Percentiles rank a stretch among this genome's conserved stretches.
Conservation (phyloP, 1,140 invertebrate genomes). For the Drosophila pallidifrons region DNA sequence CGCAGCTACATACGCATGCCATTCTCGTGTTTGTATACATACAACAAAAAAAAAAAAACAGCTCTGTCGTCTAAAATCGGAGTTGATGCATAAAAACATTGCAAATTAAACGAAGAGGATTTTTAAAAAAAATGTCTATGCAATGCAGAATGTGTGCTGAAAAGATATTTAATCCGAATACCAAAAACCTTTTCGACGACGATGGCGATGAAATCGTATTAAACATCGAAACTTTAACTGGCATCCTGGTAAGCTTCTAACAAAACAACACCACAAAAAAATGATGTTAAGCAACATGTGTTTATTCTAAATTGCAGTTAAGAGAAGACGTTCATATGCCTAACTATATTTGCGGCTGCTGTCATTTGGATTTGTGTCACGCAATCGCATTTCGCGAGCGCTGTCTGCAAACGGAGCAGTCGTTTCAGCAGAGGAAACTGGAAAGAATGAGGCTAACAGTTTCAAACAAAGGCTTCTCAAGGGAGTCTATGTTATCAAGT, state of each 20-base stretch:
- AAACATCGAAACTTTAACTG: conserved; percentile 38
- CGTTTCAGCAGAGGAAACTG: not conserved
- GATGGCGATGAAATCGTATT: conserved; percentile 16
- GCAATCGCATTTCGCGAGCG: conserved; percentile 43
- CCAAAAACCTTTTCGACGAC: conserved; percentile 41
- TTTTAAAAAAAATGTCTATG: conserved; percentile 21
- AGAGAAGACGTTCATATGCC: conserved; percentile 29
- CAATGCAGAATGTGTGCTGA: conserved; percentile 37
- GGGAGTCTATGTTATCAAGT: not conserved
- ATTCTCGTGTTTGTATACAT: conserved; percentile 16
- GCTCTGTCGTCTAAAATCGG: conserved; percentile 11
- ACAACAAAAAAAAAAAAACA: conserved; percentile 29
- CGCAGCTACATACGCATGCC: not conserved
- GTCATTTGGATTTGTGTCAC: conserved; percentile 41
- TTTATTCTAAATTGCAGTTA: conserved; percentile 39
- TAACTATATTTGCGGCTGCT: conserved; percentile 51
- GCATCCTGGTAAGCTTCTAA: conserved; percentile 33
- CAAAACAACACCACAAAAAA: not conserved
- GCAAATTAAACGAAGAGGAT: no score
- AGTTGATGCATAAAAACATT: conserved; percentile 8
- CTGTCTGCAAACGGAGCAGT: conserved; percentile 40
- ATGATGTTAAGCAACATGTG: not conserved
- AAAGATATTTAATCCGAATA: conserved; percentile 23
- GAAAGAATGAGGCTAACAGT: not conserved
- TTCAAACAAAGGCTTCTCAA: not conserved